Evolutionary conservation across 2,113 vertebrate species (phyloP), one percentile per base, ranked within the genome.

Genomic region (Scomber japonicus): DNA sequence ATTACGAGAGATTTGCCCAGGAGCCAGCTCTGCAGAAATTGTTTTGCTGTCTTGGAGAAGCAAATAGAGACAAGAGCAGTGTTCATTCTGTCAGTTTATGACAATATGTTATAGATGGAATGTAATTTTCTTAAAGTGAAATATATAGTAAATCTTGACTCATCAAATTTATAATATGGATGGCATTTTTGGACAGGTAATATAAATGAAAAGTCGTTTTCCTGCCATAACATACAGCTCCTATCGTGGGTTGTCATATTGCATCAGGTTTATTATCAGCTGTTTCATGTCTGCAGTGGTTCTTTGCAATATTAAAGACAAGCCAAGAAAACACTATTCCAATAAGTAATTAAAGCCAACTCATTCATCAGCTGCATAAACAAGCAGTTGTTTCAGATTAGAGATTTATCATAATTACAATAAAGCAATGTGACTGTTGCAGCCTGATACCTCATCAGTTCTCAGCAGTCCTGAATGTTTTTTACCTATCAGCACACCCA

Each of bases 291-390:
- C 75, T 71, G 48, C 31, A 17, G 45, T 10, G 12, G 59, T 46
- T 69, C 27, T 51, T 66, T 77, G 61, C 64, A 14, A 57, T 9
- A 69, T 48, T 53, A 53, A 79, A 76, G 9, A 76, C 59, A 57
- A 19, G 2, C 12, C 49, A 53, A 53, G 51, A 85, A 80, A 67
- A 71, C 17, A 53, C 27, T 13, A 44, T 87, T 89, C 83, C 84
- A 84, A 89, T 88, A 90, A 88, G 69, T 82, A 83, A 92, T 92
- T 92, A 86, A 82, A 75, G 51, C 35, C 21, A 55, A 57, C 65
- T 90, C 82, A 90, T 91, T 87, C 31, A 87, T 91, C 88, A 92
- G 78, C 74, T 55, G 68, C 71, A 75, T 75, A 84, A 80, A 85
- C 60, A 83, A 86, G 79, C 84, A 86, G 79, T 74, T 84, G 74